phyloP scores from a whole-genome alignment of 2,113 vertebrate genomes.

The Pelobates fuscus region DNA sequence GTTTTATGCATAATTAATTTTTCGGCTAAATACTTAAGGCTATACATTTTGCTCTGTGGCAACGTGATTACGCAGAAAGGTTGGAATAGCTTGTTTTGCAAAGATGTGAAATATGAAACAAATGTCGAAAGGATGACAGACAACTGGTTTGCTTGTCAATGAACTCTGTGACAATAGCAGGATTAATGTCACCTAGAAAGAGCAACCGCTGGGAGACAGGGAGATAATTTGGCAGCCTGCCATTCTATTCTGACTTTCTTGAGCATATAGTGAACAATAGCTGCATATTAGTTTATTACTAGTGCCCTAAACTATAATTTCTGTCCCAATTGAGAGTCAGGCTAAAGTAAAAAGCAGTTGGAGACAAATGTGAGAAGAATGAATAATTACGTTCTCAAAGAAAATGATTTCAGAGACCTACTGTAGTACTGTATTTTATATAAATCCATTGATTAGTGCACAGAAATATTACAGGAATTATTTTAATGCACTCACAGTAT shows the following conservation, averaged over 20 bases:
- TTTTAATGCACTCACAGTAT: not conserved
- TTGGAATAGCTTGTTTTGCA: conserved; percentile 1
- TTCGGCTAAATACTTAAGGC: not conserved
- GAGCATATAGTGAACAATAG: conserved; percentile 1
- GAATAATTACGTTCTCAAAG: not conserved
- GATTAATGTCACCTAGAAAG: conserved; percentile 21
- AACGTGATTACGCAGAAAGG: not conserved
- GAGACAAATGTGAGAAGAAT: not conserved
- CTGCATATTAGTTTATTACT: conserved; percentile 7
- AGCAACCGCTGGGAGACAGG: conserved; percentile 21
- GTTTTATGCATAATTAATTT: not conserved
- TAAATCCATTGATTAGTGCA: not conserved
- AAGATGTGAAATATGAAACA: conserved; percentile 9
- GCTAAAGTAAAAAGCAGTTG: not conserved
- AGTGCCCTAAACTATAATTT: not conserved
- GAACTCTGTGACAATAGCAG: conserved; percentile 31
- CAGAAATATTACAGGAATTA: not conserved
- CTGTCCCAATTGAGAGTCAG: not conserved
- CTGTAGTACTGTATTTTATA: not conserved
- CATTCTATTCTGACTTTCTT: conserved; percentile 27
- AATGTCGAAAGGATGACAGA: conserved; percentile 34
- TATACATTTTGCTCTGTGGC: not conserved
- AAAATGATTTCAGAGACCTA: not conserved
- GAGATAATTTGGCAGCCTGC: conserved; percentile 31
- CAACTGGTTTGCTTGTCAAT: conserved; percentile 26